A percentile compares a stretch with the other conserved stretches of the same genome.
These are phyloP conservation scores for Acanthopleura granulata DNA, from an alignment of 2,888 invertebrate species.

Conservation along the genomic window DNA sequence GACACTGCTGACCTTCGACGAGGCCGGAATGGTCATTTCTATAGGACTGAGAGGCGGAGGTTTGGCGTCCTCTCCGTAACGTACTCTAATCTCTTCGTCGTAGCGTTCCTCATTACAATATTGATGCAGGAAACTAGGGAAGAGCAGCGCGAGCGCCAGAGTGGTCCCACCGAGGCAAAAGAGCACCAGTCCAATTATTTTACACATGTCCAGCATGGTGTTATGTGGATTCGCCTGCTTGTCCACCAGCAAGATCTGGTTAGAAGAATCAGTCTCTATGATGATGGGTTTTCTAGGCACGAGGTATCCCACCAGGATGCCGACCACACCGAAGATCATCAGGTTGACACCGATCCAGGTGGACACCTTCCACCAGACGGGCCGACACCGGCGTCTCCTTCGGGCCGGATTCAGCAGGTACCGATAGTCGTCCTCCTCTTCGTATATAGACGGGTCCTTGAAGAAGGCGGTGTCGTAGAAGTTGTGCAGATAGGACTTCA, in stretches of 20 bases:
- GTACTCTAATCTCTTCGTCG: slow-evolving; percentile 51
- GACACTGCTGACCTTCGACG: slow-evolving; percentile 63
- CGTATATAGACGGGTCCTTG: slow-evolving; percentile 63
- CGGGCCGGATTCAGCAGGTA: slow-evolving; percentile 66
- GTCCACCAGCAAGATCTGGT: slow-evolving; percentile 61
- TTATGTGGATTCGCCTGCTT: slow-evolving; percentile 70
- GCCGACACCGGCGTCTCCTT: slow-evolving; percentile 55
- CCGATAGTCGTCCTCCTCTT: slow-evolving; percentile 66
- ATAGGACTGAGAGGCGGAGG: slow-evolving; percentile 50
- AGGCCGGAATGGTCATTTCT: slow-evolving; percentile 66
- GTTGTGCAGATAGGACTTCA: slow-evolving; percentile 72
- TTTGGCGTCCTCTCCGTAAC: slow-evolving; percentile 42
- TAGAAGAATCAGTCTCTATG: slow-evolving; percentile 36
- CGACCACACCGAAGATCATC: slow-evolving; percentile 70
- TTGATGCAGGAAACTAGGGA: slow-evolving; percentile 70
- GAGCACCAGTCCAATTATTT: slow-evolving; percentile 71
- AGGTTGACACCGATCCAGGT: slow-evolving; percentile 71
- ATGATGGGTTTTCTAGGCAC: slow-evolving; percentile 69
- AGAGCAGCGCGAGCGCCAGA: slow-evolving; percentile 69
- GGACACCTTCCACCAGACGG: slow-evolving; percentile 70
- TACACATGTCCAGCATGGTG: slow-evolving; percentile 70
- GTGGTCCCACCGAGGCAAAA: slow-evolving; percentile 72
- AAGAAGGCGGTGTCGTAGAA: slow-evolving; percentile 69
- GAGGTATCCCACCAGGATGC: slow-evolving; percentile 72
- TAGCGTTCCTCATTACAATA: slow-evolving; percentile 68